phyloP scores from a whole-genome alignment of 2,113 vertebrate genomes.

The Hemicordylus capensis region DNA sequence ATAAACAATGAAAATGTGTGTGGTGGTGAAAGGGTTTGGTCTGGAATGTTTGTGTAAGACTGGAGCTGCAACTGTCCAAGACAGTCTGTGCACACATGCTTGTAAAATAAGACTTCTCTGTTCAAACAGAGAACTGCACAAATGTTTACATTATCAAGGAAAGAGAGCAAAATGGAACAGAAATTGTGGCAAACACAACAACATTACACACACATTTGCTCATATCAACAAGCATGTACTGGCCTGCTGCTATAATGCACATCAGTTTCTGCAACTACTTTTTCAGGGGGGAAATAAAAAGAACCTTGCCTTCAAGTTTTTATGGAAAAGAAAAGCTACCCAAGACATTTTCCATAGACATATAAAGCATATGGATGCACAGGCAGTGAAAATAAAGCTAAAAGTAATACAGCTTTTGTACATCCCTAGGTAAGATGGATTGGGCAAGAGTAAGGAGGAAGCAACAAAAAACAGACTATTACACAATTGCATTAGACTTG shows the following conservation, averaged over 20 bases:
- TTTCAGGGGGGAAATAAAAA: neutral
- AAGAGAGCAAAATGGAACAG: neutral
- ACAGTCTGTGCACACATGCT: neutral
- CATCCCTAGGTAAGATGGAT: too few species aligned
- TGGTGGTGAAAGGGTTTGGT: too few species aligned
- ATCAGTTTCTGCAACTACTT: neutral
- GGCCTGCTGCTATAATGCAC: neutral
- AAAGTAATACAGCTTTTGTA: neutral
- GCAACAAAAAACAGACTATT: neutral
- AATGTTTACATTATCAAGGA: too few species aligned
- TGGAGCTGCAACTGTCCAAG: neutral
- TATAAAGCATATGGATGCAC: neutral
- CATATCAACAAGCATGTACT: neutral
- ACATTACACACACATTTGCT: neutral
- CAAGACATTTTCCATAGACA: neutral
- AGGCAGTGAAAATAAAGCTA: neutral
- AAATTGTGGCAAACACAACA: neutral
- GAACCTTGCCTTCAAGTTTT: neutral
- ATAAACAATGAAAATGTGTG: neutral
- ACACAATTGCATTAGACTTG: too few species aligned
- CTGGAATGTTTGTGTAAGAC: too few species aligned
- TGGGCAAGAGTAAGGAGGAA: neutral
- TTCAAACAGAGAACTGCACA: too few species aligned
- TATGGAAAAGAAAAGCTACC: neutral
- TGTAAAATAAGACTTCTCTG: too few species aligned